These are phyloP conservation scores for Harpegnathos saltator DNA, from an alignment of 1,140 invertebrate species.

Conservation along the genomic window DNA sequence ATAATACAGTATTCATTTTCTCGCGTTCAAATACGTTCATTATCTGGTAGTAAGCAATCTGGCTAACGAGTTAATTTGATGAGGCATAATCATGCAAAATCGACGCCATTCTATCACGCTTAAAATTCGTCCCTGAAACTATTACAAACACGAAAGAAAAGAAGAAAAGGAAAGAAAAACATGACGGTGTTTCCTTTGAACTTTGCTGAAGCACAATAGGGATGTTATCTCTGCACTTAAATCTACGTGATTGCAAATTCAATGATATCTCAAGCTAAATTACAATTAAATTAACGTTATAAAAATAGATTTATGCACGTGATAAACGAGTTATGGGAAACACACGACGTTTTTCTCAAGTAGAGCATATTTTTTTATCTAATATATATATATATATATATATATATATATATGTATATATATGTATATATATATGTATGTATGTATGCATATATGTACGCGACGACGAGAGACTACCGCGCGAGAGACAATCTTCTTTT, in stretches of 20 bases:
- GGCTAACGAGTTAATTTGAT: neutral
- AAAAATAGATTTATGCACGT: constrained; percentile 37
- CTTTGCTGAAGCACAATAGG: constrained; percentile 14
- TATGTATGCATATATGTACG: too few relatives aligned
- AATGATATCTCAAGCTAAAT: constrained; percentile 22
- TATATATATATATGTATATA: too few relatives aligned
- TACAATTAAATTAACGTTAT: constrained; percentile 45
- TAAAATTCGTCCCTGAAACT: constrained; percentile 3
- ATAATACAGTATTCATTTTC: neutral
- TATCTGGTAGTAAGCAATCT: neutral
- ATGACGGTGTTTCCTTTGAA: constrained; percentile 9
- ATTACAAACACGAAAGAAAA: neutral
- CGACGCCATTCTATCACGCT: neutral
- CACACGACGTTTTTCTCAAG: neutral
- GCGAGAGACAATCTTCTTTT: too few relatives aligned
- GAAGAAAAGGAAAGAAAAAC: neutral
- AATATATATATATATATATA: too few relatives aligned
- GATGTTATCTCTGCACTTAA: neutral
- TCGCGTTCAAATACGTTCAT: neutral
- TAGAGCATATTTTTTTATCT: neutral
- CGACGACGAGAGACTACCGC: too few relatives aligned
- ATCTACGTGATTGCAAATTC: neutral
- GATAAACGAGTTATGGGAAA: constrained; percentile 24
- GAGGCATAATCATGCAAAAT: constrained; percentile 5
- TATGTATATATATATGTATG: too few relatives aligned